A percentile compares a stretch with the other conserved stretches of the same genome.
Evolutionary conservation across 2,113 vertebrate genomes (phyloP).

Genomic region (Lipophrys pholis): DNA sequence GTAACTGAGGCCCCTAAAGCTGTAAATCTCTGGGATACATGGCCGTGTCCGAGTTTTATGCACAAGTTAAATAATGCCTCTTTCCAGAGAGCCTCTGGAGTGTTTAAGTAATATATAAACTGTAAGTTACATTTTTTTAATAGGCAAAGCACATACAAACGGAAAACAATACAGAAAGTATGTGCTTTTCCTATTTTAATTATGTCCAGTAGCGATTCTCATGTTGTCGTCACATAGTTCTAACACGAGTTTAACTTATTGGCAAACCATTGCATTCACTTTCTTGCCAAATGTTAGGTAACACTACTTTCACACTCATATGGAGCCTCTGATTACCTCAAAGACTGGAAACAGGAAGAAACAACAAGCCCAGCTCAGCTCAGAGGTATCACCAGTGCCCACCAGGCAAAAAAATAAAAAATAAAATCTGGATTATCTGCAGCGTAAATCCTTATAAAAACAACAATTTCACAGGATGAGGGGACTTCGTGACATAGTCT

Average conservation of each 20-base stretch:
- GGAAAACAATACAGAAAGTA: background rate
- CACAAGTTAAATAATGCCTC: conserved; percentile 6
- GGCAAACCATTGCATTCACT: background rate
- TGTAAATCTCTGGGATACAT: conserved; percentile 1
- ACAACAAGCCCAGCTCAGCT: background rate
- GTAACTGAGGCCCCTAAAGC: conserved; percentile 6
- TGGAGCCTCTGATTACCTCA: background rate
- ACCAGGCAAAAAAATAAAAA: background rate
- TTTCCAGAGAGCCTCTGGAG: background rate
- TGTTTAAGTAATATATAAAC: background rate
- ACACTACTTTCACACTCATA: background rate
- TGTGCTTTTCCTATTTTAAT: background rate
- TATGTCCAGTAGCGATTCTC: background rate
- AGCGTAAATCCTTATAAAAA: conserved; percentile 8
- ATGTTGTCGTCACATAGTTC: background rate
- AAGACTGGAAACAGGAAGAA: background rate
- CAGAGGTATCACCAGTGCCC: conserved; percentile 12
- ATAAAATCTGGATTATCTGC: conserved; percentile 9
- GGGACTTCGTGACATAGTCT: background rate
- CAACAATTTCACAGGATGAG: conserved; percentile 3
- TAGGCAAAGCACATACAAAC: background rate
- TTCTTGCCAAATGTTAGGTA: background rate
- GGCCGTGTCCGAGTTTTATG: background rate
- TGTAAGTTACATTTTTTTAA: conserved; percentile 7
- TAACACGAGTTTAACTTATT: background rate